Percentiles rank a stretch among this genome's conserved stretches.
Evolutionary conservation across 2,888 invertebrate genomes (phyloP).

Genomic region (Nesidiocoris tenuis): DNA sequence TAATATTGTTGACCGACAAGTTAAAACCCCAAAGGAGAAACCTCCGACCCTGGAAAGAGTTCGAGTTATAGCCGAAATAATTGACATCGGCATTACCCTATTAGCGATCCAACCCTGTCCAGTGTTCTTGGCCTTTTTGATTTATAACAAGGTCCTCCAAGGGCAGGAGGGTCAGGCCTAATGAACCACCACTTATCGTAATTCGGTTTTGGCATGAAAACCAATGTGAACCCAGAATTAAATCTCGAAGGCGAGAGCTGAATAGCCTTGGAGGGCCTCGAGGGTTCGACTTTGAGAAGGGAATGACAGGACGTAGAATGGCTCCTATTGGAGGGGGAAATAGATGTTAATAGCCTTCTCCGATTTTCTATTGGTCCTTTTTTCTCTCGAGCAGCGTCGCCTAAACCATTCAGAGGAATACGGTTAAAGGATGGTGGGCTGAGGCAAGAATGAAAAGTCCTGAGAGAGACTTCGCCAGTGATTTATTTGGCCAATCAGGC

Average conservation of each 20-base stretch:
- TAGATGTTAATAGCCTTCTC: slow-evolving; percentile 23
- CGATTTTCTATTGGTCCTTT: slow-evolving; percentile 14
- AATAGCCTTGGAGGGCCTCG: not conserved
- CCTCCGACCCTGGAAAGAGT: too few species aligned
- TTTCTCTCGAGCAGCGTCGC: not conserved
- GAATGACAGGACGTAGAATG: not conserved
- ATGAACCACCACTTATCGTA: slow-evolving; percentile 7
- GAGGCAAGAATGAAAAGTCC: not conserved
- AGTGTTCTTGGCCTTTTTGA: not conserved
- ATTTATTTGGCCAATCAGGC: slow-evolving; percentile 31
- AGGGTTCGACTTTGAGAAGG: slow-evolving; percentile 1
- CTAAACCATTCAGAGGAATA: slow-evolving; percentile 8
- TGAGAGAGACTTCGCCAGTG: slow-evolving; percentile 14
- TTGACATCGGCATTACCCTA: too few species aligned
- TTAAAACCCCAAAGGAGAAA: too few species aligned
- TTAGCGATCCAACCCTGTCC: not conserved
- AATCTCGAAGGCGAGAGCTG: not conserved
- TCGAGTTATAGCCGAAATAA: too few species aligned
- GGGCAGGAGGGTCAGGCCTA: too few species aligned
- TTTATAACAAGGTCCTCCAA: too few species aligned
- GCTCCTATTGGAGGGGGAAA: not conserved
- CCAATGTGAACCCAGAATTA: slow-evolving; percentile 1
- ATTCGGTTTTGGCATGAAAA: not conserved
- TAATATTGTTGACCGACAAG: too few species aligned
- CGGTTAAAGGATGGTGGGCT: not conserved